Evolutionary conservation across 1,140 invertebrate species (phyloP).

Genomic region (Drosophila aff.): DNA sequence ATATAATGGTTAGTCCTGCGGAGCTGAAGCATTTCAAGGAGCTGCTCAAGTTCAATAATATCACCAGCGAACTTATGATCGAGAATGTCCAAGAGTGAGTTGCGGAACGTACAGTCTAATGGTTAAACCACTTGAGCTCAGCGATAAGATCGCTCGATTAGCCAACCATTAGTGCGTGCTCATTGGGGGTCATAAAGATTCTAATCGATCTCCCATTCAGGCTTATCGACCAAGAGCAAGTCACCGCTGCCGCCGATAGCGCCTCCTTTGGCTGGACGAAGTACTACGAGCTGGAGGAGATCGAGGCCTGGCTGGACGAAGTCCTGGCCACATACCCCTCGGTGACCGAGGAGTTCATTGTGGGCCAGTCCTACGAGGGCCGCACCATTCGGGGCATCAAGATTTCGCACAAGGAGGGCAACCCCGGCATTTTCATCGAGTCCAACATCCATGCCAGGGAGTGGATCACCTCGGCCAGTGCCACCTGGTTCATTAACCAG

Average conservation of each 20-base stretch:
- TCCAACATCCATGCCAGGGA: slow-evolving; percentile 86
- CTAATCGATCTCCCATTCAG: slow-evolving; percentile 42
- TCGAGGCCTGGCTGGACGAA: slow-evolving; percentile 85
- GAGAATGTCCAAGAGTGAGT: slow-evolving; percentile 72
- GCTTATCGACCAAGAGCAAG: slow-evolving; percentile 74
- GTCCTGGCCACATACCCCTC: slow-evolving; percentile 76
- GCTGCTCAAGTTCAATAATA: slow-evolving; percentile 35
- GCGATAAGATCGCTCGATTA: slow-evolving; percentile 35
- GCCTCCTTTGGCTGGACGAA: slow-evolving; percentile 82
- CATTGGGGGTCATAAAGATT: slow-evolving; percentile 40
- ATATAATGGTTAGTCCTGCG: slow-evolving; percentile 70
- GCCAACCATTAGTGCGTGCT: slow-evolving; percentile 24
- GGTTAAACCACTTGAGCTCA: background rate
- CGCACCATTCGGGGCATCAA: slow-evolving; percentile 87
- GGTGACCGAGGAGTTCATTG: slow-evolving; percentile 70
- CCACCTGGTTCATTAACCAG: slow-evolving; percentile 87
- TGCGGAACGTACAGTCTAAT: background rate
- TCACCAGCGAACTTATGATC: slow-evolving; percentile 60
- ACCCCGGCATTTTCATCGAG: slow-evolving; percentile 87
- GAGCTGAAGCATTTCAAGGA: slow-evolving; percentile 46
- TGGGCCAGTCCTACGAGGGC: slow-evolving; percentile 86
- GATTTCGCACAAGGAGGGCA: slow-evolving; percentile 86
- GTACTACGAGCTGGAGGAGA: slow-evolving; percentile 85
- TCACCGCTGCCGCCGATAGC: slow-evolving; percentile 46
- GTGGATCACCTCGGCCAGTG: slow-evolving; percentile 87